Conservation (phyloP, 2,113 vertebrate species). For the Dasyornis broadbenti region DNA sequence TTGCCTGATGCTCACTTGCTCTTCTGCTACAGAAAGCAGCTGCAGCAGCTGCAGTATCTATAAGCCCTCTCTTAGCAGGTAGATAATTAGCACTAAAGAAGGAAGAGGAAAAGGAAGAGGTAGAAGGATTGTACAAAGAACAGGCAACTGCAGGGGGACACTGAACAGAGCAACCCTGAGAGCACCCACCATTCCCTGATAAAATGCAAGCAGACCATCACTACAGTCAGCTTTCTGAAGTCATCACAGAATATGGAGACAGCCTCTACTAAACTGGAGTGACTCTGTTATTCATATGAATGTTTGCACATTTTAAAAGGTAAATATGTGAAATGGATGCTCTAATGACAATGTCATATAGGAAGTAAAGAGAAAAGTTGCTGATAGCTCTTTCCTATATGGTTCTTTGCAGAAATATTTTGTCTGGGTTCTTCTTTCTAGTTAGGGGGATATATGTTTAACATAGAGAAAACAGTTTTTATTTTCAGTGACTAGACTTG, state of each 20-base stretch:
- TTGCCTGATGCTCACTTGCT: not conserved
- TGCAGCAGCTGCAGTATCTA: not conserved
- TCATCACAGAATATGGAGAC: not conserved
- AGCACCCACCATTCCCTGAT: not conserved
- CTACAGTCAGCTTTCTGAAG: not conserved
- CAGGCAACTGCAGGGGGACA: not conserved
- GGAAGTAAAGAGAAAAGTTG: not conserved
- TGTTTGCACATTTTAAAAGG: not conserved
- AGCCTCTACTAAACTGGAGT: accelerated
- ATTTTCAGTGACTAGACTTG: not conserved
- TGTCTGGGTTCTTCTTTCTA: not conserved
- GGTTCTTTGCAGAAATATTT: not conserved
- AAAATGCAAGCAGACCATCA: not conserved
- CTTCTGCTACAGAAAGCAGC: not conserved
- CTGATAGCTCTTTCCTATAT: not conserved
- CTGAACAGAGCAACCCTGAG: not conserved
- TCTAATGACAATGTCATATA: accelerated
- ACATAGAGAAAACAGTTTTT: not conserved
- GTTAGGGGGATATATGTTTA: not conserved
- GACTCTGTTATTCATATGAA: not conserved
- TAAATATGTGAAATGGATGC: not conserved
- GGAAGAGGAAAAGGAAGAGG: not conserved
- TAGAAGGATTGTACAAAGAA: not conserved
- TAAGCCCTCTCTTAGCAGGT: not conserved
- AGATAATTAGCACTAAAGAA: not conserved